A percentile compares a stretch with the other conserved stretches of the same genome.
phyloP scores from a whole-genome alignment of 2,113 vertebrate species.

The Odobenus rosmarus region DNA sequence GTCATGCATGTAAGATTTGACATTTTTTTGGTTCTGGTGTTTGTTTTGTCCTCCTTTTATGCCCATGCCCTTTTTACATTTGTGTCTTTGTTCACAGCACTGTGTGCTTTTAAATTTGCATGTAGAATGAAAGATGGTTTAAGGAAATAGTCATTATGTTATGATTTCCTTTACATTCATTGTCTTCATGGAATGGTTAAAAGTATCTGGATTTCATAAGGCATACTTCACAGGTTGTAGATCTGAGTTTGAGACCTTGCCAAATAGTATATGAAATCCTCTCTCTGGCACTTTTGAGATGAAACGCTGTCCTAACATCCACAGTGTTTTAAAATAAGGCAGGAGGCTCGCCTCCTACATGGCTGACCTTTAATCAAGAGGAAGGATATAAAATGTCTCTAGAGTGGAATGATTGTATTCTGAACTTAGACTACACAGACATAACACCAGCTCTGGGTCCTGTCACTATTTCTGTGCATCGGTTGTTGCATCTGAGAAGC shows the following conservation, averaged over 20 bases:
- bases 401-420: neutral
- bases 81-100: neutral
- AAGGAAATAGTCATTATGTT: neutral
- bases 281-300: neutral
- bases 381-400: neutral
- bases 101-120: neutral
- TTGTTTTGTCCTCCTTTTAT: neutral
- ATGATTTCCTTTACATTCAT: neutral
- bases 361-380: neutral
- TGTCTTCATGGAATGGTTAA: neutral
- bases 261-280: neutral
- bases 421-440: neutral
- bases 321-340: slow-evolving; percentile 1
- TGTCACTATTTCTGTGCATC: neutral
- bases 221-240: neutral
- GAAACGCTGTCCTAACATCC: neutral
- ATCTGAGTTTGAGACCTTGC: neutral
- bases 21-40: neutral
- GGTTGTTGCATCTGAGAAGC: neutral
- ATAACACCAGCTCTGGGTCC: neutral
- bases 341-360: neutral
- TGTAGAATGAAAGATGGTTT: neutral
- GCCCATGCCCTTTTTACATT: neutral
- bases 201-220: neutral
- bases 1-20: neutral